Evolutionary conservation across 2,888 invertebrate species (phyloP).

Genomic region (Aproaerema taeniolella): DNA sequence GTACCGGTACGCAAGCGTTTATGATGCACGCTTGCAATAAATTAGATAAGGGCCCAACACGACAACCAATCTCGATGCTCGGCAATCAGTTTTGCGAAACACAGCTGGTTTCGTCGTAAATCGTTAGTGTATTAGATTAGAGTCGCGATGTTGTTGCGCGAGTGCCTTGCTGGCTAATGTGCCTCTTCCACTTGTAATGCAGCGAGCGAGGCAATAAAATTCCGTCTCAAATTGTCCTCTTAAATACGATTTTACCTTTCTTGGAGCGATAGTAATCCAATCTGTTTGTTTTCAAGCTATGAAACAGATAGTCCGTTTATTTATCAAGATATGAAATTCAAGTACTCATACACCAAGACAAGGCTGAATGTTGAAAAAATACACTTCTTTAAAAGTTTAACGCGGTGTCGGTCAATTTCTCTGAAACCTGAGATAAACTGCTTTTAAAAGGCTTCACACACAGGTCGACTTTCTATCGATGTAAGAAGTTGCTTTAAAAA

Average conservation of each 20-base stretch:
- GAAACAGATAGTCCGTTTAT: too few relatives aligned
- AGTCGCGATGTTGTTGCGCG: slow-evolving; percentile 12
- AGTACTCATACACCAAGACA: too few relatives aligned
- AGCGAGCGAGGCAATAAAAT: slow-evolving; percentile 1
- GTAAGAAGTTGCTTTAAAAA: slow-evolving; percentile 26
- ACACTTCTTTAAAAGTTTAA: too few relatives aligned
- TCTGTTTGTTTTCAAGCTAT: too few relatives aligned
- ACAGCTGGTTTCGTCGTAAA: slow-evolving; percentile 50
- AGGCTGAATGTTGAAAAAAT: too few relatives aligned
- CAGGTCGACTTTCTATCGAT: slow-evolving; percentile 6
- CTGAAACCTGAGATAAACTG: neutral
- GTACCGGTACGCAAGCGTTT: slow-evolving; percentile 8
- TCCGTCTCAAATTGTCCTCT: neutral
- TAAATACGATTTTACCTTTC: slow-evolving; percentile 3
- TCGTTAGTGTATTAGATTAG: slow-evolving; percentile 43
- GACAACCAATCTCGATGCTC: slow-evolving; percentile 53
- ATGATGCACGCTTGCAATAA: slow-evolving; percentile 58
- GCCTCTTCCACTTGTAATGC: slow-evolving; percentile 6
- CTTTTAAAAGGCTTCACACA: neutral
- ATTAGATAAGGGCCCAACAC: slow-evolving; percentile 56
- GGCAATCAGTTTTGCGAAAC: slow-evolving; percentile 68
- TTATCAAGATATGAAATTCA: too few relatives aligned
- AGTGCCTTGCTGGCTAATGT: slow-evolving; percentile 6
- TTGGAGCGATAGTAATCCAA: neutral
- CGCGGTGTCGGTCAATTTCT: neutral